A percentile compares a stretch with the other conserved stretches of the same genome.
phyloP scores from a whole-genome alignment of 1,140 invertebrate genomes.

The Musca vetustissima region DNA sequence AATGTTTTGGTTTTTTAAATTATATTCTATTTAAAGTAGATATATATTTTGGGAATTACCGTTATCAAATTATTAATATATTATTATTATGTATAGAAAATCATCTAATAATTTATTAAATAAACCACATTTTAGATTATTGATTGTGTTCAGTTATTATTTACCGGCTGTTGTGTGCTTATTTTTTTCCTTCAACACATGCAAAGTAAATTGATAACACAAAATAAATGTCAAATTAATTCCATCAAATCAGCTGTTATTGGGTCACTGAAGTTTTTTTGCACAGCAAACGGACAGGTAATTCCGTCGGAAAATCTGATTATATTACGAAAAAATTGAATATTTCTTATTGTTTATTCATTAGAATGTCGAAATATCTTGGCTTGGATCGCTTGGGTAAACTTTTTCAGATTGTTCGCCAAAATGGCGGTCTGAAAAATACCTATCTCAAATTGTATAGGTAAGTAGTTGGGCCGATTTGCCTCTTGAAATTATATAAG shows the following conservation, averaged over 20 bases:
- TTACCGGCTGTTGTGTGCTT: too few species aligned
- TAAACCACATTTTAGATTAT: too few species aligned
- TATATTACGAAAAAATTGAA: not conserved
- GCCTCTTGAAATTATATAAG: constrained; percentile 9
- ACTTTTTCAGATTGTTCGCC: constrained; percentile 68
- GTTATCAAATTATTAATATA: too few species aligned
- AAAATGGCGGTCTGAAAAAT: constrained; percentile 75
- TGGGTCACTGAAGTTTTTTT: not conserved
- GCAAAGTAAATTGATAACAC: too few species aligned
- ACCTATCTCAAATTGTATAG: constrained; percentile 74
- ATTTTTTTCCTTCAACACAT: too few species aligned
- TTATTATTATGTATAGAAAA: too few species aligned
- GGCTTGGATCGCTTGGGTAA: constrained; percentile 73
- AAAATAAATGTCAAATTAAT: not conserved
- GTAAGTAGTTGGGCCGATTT: constrained; percentile 57
- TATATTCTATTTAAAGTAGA: too few species aligned
- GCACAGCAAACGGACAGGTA: constrained; percentile 3
- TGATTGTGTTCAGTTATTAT: too few species aligned
- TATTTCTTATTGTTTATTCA: not conserved
- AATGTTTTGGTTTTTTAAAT: too few species aligned
- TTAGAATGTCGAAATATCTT: constrained; percentile 64
- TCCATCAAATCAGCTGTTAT: constrained; percentile 3
- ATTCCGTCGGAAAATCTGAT: not conserved
- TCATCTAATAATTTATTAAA: too few species aligned
- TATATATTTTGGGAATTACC: too few species aligned